phyloP scores from a whole-genome alignment of 2,888 invertebrate species.

The Leptothorax acervorum region DNA sequence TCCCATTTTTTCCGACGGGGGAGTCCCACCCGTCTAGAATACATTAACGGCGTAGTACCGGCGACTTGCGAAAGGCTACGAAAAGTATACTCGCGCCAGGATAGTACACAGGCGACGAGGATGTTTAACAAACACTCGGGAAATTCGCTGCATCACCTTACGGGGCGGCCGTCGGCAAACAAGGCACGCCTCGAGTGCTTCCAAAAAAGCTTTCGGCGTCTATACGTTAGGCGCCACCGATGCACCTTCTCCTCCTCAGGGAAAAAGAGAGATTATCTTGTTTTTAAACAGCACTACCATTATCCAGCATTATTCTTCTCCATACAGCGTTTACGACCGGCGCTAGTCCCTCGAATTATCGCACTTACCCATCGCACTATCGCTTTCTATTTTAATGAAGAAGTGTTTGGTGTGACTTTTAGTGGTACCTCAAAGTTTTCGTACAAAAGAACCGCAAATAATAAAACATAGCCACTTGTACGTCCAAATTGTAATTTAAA shows the following conservation, averaged over 20 bases:
- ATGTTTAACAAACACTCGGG: slow-evolving; percentile 82
- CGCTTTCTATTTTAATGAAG: not conserved
- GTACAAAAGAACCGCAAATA: not conserved
- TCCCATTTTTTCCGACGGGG: slow-evolving; percentile 15
- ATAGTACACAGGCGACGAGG: slow-evolving; percentile 65
- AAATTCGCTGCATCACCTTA: slow-evolving; percentile 82
- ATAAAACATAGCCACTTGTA: not conserved
- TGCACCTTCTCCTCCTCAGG: not conserved
- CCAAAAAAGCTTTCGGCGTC: slow-evolving; percentile 74
- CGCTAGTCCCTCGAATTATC: slow-evolving; percentile 34
- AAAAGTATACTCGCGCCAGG: slow-evolving; percentile 63
- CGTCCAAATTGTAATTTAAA: not conserved
- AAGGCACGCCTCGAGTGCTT: slow-evolving; percentile 74
- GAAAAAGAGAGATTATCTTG: slow-evolving; percentile 38
- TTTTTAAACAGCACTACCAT: slow-evolving; percentile 47
- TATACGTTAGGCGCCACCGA: slow-evolving; percentile 61
- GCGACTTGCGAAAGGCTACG: slow-evolving; percentile 55
- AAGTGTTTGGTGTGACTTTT: slow-evolving; percentile 9
- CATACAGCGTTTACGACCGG: slow-evolving; percentile 5
- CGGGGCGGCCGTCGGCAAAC: slow-evolving; percentile 76
- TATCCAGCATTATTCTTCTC: slow-evolving; percentile 37
- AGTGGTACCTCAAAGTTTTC: not conserved
- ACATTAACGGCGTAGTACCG: slow-evolving; percentile 67
- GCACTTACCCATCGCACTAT: slow-evolving; percentile 10
- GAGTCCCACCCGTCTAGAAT: slow-evolving; percentile 49